These are phyloP conservation scores for Mythimna ferrago DNA, from an alignment of 2,888 invertebrate species.

Conservation along the genomic window DNA sequence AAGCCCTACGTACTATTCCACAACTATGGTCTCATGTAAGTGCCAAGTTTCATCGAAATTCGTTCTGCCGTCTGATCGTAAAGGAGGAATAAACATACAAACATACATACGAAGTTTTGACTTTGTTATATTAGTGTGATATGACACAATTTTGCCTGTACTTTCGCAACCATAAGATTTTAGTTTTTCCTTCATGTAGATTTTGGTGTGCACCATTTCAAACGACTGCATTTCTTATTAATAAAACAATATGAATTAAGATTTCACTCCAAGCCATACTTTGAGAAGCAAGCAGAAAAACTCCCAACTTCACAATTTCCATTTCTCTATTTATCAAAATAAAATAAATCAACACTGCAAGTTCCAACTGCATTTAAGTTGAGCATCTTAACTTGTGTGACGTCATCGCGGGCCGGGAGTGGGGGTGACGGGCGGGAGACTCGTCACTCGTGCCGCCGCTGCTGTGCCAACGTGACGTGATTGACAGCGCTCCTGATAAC, in stretches of 20 bases:
- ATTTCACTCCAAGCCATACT: background rate
- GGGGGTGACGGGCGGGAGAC: constrained; percentile 44
- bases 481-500: constrained; percentile 60
- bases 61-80: too few species aligned
- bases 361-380: constrained; percentile 51
- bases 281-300: constrained; percentile 1
- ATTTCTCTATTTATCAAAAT: constrained; percentile 9
- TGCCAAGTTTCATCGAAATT: too few species aligned
- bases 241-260: too few species aligned
- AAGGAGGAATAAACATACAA: too few species aligned
- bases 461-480: constrained; percentile 57
- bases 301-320: background rate
- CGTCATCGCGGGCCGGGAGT: constrained; percentile 54
- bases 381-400: constrained; percentile 59
- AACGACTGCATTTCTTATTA: background rate
- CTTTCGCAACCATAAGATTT: too few species aligned
- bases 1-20: too few species aligned
- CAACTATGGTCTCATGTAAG: too few species aligned
- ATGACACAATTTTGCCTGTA: too few species aligned
- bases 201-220: background rate
- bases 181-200: too few species aligned
- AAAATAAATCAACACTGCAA: constrained; percentile 33
- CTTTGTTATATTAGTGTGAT: too few species aligned
- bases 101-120: too few species aligned
- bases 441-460: constrained; percentile 55